These are phyloP conservation scores for Rutpela maculata DNA, from an alignment of 2,888 invertebrate genomes.

Conservation along the genomic window DNA sequence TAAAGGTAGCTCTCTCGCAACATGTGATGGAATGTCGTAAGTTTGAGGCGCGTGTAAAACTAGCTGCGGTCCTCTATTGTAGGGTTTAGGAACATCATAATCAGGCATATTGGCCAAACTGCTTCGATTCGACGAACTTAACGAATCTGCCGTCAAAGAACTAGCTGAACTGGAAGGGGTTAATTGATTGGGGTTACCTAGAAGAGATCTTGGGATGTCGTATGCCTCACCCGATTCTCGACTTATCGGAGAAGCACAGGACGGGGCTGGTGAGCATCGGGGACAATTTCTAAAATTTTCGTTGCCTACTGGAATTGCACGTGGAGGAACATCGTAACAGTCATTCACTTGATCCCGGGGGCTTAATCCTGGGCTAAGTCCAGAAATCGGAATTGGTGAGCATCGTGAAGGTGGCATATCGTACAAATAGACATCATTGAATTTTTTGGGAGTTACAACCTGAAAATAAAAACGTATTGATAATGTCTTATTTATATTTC, in stretches of 20 bases:
- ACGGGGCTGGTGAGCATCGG: slow-evolving; percentile 74
- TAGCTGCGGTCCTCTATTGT: slow-evolving; percentile 69
- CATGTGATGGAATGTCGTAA: slow-evolving; percentile 78
- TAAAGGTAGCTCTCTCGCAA: slow-evolving; percentile 81
- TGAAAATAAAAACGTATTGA: slow-evolving; percentile 69
- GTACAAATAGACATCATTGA: slow-evolving; percentile 84
- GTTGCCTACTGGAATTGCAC: slow-evolving; percentile 77
- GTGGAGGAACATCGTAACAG: slow-evolving; percentile 80
- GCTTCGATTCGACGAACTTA: slow-evolving; percentile 76
- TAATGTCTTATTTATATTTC: background rate
- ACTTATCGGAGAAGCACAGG: slow-evolving; percentile 71
- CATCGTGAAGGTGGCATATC: slow-evolving; percentile 77
- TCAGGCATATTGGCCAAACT: slow-evolving; percentile 78
- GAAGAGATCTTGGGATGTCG: slow-evolving; percentile 79
- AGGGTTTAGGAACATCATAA: slow-evolving; percentile 82
- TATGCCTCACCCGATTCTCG: slow-evolving; percentile 76
- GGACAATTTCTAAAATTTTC: slow-evolving; percentile 75
- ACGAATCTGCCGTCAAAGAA: slow-evolving; percentile 79
- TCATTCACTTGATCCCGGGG: slow-evolving; percentile 67
- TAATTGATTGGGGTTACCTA: slow-evolving; percentile 75
- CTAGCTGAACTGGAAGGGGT: slow-evolving; percentile 83
- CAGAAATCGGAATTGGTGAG: slow-evolving; percentile 67
- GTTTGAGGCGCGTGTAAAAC: slow-evolving; percentile 69
- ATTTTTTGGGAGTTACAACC: slow-evolving; percentile 83
- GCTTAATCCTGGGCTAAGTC: slow-evolving; percentile 68